Conservation (phyloP, 2,797 vertebrate genomes). For the Sebastes matsubarae region DNA sequence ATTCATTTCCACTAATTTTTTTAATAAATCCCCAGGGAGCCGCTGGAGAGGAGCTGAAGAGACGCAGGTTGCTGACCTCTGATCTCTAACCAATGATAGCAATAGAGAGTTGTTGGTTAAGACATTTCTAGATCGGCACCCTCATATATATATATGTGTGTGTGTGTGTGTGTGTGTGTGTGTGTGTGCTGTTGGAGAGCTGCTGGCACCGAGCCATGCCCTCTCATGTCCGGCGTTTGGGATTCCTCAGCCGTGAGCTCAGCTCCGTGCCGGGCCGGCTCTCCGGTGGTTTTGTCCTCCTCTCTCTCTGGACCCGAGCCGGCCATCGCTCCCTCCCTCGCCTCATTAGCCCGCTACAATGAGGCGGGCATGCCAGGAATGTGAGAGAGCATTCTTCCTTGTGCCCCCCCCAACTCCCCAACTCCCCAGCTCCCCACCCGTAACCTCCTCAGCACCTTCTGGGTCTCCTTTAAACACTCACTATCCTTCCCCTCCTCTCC, state of each 20-base stretch:
- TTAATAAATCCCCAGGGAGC: too few species aligned
- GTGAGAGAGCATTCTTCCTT: conserved; percentile 56
- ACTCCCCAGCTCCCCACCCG: conserved; percentile 2
- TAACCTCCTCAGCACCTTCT: conserved; percentile 54
- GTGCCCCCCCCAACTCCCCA: background rate
- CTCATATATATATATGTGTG: too few species aligned
- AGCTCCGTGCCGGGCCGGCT: conserved; percentile 17
- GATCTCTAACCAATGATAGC: too few species aligned
- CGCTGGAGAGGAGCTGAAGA: too few species aligned
- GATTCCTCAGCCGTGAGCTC: conserved; percentile 73
- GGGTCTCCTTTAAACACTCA: conserved; percentile 41
- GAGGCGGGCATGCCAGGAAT: conserved; percentile 71
- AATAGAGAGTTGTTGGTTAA: too few species aligned
- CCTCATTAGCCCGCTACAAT: conserved; percentile 71
- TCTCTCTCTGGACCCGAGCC: conserved; percentile 14
- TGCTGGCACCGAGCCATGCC: background rate
- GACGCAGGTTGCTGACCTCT: too few species aligned
- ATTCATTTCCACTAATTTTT: too few species aligned
- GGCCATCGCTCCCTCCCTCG: conserved; percentile 20
- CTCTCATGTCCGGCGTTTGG: conserved; percentile 50
- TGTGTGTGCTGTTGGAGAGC: background rate
- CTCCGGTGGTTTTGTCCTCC: conserved; percentile 30
- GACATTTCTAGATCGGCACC: too few species aligned
- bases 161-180: too few species aligned
- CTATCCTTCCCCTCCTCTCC: background rate